A percentile compares a stretch with the other conserved stretches of the same genome.
Evolutionary conservation across 2,888 invertebrate species (phyloP).

Genomic region (Galerucella calmariensis): DNA sequence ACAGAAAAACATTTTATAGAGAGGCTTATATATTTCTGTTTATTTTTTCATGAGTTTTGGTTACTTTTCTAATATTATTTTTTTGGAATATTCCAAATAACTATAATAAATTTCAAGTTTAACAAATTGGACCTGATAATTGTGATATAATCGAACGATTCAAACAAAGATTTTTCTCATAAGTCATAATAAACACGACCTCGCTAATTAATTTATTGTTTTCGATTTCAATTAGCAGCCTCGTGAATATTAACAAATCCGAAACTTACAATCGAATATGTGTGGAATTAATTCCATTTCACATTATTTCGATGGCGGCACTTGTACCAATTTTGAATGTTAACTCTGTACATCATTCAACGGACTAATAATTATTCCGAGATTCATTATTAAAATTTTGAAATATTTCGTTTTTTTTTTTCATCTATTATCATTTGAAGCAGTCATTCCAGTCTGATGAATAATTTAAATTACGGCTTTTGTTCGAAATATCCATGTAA

Average conservation of each 20-base stretch:
- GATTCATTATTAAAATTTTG: conserved; percentile 33
- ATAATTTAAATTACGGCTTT: conserved; percentile 42
- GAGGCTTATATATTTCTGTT: no score
- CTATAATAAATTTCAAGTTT: no score
- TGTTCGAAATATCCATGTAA: conserved; percentile 35
- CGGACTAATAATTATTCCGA: conserved; percentile 31
- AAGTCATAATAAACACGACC: neutral
- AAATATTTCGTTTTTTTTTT: conserved; percentile 18
- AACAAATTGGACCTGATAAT: no score
- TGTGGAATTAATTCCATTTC: neutral
- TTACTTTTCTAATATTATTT: no score
- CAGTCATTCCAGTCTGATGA: conserved; percentile 34
- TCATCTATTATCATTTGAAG: conserved; percentile 19
- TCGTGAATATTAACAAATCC: conserved; percentile 12
- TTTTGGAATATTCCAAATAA: no score
- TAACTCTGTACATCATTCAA: conserved; percentile 11
- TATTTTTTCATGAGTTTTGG: no score
- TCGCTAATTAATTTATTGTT: neutral
- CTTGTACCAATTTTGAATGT: conserved; percentile 3
- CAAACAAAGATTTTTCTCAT: no score
- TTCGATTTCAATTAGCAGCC: conserved; percentile 12
- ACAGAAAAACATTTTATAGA: no score
- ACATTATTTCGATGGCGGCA: conserved; percentile 3
- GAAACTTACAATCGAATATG: conserved; percentile 3
- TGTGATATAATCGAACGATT: no score